Base-by-base conservation (phyloP, 1,140 invertebrate species). In the Bombus waltoni region DNA sequence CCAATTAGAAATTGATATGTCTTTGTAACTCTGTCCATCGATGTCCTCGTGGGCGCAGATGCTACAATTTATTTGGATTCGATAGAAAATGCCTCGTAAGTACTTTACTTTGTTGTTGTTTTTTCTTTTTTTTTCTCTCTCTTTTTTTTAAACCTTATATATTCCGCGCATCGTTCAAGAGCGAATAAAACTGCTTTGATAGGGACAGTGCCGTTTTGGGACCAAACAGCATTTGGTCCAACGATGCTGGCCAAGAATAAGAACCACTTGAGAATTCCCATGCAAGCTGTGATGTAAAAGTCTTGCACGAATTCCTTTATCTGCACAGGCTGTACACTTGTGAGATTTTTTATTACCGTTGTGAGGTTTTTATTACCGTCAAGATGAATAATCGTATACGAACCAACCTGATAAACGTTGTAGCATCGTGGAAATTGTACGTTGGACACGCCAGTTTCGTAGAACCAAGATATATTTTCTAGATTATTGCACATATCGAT, bases 241-340 rank as follows among this genome's bases (percentile, higher is more conserved):
- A 47, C 89, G 82, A 47, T 93, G 88, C 47, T 95, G 90, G 71
- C 93, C 89, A 81, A 88, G 90, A 8, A 93, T 83, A 13, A 95
- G 59, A 96, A 94, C 94, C 95, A 96, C 87, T 96, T 96, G 10
- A 97, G 92, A 40, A 97, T 93, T 81, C 96, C 96, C 40, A 96
- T 94, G 84, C 96, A 97, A 9, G 96, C 96, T 18, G 96, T 97
- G 42, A 96, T 93, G 79, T 96, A 95, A 92, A 96, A 97, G 91
- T 97, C 97, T 83, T 96, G 96, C 57, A 96, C 94, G 93, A 97
- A 97, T 85, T 98, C 97, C 81, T 96, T 96, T 87, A 98, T 96
- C 91, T 98, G 98, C 86, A 75, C 76, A 6, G 81, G 59, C 90
- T 91, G 32, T 22, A 28, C 1, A 57, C 86, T 73, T 65, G 53